Evolutionary conservation across 2,113 vertebrate species (phyloP).

Genomic region (Platichthys flesus): DNA sequence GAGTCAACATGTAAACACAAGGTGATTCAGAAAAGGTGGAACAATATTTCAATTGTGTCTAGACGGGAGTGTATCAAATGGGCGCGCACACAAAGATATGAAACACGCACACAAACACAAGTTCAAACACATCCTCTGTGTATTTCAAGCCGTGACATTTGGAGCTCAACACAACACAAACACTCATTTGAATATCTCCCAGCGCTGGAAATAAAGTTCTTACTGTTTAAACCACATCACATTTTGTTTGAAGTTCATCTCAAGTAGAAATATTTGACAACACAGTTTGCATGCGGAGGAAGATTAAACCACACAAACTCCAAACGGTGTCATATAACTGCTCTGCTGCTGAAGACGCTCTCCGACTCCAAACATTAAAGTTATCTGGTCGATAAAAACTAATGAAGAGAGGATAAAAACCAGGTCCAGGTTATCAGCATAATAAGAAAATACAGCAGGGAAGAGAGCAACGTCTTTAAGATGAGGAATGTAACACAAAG

Average conservation of each 20-base stretch:
- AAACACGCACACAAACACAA: background rate
- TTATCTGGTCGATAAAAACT: too few relatives aligned
- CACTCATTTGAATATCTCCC: constrained; percentile 50
- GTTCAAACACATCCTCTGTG: constrained; percentile 34
- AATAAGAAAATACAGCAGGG: too few relatives aligned
- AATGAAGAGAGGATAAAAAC: too few relatives aligned
- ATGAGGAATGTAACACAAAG: too few relatives aligned
- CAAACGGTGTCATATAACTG: constrained; percentile 17
- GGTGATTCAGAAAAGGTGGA: background rate
- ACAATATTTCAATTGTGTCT: constrained; percentile 6
- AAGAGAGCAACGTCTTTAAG: too few relatives aligned
- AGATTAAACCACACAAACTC: constrained; percentile 24
- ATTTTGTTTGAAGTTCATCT: constrained; percentile 48
- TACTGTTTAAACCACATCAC: constrained; percentile 34
- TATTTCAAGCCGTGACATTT: constrained; percentile 54
- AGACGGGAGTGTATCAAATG: constrained; percentile 11
- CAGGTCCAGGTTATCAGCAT: too few relatives aligned
- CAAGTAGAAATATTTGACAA: constrained; percentile 34
- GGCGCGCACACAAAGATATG: background rate
- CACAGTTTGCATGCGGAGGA: constrained; percentile 1
- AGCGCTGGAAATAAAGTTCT: constrained; percentile 40
- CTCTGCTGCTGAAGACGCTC: too few relatives aligned
- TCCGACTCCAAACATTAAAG: background rate
- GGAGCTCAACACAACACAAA: constrained; percentile 20
- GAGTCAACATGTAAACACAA: background rate